Evolutionary conservation across 2,888 invertebrate species (phyloP), one percentile per base, ranked within the genome.

Genomic region (Theretra japonica): DNA sequence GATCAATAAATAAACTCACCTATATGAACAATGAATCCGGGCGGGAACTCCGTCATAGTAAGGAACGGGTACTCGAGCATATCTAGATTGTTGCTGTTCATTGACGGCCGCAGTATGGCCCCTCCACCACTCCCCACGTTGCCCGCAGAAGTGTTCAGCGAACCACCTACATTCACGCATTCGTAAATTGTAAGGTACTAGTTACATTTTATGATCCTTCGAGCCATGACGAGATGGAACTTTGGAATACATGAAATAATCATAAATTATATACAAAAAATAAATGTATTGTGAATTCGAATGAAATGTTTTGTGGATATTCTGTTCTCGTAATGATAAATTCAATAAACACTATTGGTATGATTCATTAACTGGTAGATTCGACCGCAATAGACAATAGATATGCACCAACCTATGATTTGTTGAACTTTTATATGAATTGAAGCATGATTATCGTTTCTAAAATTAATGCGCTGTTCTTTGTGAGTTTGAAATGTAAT

Each of bases 11-110:
- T 70, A 21, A 50, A 81, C 85, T 88, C 89, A 97, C 98, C 99
- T 79, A 99, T 95, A 87, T 98, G 97, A 23, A 97, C 95, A 79
- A 99, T 96, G 83, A 99, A 98, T 17, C 98, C 98, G 0, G 96
- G 94, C 7, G 99, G 99, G 89, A 98, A 98, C 81, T 97, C 97
- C 0, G 97, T 96, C 95, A 99, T 97, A 0, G 99, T 99, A 70
- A 99, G 95, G 88, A 99, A 99, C 0, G 99, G 99, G 90, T 98
- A 99, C 86, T 99, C 99, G 86, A 98, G 90, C 96, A 98, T 97
- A 76, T 98, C 98, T 81, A 98, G 94, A 83, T 96, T 96, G 76
- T 97, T 97, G 80, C 96, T 96, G 84, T 97, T 97, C 92, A 96
- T 95, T 0, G 96, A 95, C 0, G 96, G 95, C 57, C 96, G 95